A percentile compares a stretch with the other conserved stretches of the same genome.
phyloP scores from a whole-genome alignment of 2,113 vertebrate genomes.

The Tapirus terrestris region DNA sequence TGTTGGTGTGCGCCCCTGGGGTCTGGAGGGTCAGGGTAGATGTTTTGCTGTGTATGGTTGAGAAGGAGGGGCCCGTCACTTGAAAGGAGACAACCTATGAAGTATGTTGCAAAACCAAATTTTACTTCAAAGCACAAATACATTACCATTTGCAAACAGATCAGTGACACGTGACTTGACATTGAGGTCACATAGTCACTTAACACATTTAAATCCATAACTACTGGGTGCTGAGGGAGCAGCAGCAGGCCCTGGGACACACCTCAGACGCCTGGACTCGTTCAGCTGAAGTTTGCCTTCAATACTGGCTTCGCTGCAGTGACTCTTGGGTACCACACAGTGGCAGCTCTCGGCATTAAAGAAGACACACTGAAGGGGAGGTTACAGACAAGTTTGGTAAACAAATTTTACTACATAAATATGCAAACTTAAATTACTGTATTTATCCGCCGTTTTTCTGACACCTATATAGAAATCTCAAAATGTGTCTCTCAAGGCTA shows the following conservation, averaged over 20 bases:
- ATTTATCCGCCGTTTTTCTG: background rate
- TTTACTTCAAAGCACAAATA: constrained; percentile 86
- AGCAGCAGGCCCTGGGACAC: background rate
- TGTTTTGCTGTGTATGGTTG: accelerated
- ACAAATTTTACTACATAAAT: background rate
- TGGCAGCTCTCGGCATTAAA: constrained; percentile 77
- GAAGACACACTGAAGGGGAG: background rate
- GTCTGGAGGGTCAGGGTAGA: background rate
- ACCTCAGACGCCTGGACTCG: background rate
- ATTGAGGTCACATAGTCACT: background rate
- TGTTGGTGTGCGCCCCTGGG: accelerated
- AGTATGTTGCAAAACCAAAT: constrained; percentile 75
- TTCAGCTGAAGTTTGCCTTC: background rate
- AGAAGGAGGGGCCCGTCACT: accelerated
- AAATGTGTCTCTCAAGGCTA: accelerated
- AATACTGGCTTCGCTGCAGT: background rate
- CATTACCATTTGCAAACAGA: background rate
- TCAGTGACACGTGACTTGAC: constrained; percentile 55
- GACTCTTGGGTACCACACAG: constrained; percentile 63
- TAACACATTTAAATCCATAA: constrained; percentile 25
- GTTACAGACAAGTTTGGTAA: background rate
- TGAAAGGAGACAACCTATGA: background rate
- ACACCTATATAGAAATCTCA: background rate
- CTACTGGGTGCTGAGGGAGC: background rate
- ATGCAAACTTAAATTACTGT: accelerated